Evolutionary conservation across 2,888 invertebrate genomes (phyloP).

Genomic region (Cyclophora punctaria): DNA sequence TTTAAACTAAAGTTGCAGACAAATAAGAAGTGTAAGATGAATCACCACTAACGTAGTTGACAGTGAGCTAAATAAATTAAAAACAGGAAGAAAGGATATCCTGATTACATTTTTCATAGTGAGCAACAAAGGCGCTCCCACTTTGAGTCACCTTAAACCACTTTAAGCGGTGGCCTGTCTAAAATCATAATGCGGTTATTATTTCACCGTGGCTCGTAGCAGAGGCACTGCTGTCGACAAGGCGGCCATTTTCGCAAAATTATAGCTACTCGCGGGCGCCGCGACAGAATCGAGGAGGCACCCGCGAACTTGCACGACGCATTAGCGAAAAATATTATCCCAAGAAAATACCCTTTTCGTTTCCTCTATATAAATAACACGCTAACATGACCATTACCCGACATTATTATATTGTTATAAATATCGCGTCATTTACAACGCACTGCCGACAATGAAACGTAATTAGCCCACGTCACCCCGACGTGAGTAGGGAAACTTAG

Average conservation of each 20-base stretch:
- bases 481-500: slow-evolving; percentile 26
- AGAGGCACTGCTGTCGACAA: slow-evolving; percentile 65
- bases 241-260: slow-evolving; percentile 66
- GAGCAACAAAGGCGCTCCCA: slow-evolving; percentile 41
- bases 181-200: slow-evolving; percentile 70
- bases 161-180: slow-evolving; percentile 58
- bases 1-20: neutral
- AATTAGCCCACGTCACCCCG: slow-evolving; percentile 33
- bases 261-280: slow-evolving; percentile 63
- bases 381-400: too few relatives aligned
- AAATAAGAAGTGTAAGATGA: neutral
- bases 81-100: slow-evolving; percentile 37
- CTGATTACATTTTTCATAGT: slow-evolving; percentile 46
- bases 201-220: slow-evolving; percentile 58
- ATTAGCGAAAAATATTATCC: slow-evolving; percentile 52
- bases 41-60: slow-evolving; percentile 8
- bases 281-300: slow-evolving; percentile 57
- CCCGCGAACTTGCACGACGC: slow-evolving; percentile 52
- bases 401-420: slow-evolving; percentile 15
- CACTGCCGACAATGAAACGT: slow-evolving; percentile 29
- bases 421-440: slow-evolving; percentile 25
- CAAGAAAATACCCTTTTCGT: slow-evolving; percentile 41
- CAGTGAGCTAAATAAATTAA: slow-evolving; percentile 28
- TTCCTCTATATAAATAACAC: slow-evolving; percentile 8
- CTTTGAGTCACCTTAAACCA: slow-evolving; percentile 60